phyloP scores from a whole-genome alignment of 2,797 vertebrate species.

The Oreonectes daqikongensis region DNA sequence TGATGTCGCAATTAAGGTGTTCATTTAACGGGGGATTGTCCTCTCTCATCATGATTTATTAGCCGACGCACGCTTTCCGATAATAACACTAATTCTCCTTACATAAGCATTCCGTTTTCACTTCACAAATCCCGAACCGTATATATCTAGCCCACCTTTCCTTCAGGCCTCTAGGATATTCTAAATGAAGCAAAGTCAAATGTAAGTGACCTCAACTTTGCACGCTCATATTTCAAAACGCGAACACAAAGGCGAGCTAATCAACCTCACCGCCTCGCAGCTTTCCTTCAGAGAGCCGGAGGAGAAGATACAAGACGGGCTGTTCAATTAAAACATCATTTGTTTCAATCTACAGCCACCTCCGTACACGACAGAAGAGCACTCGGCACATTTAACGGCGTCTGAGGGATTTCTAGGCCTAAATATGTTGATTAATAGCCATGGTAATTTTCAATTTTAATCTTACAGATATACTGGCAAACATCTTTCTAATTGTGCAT shows the following conservation, averaged over 20 bases:
- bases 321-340: conserved; percentile 42
- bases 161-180: conserved; percentile 56
- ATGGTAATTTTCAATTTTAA: conserved; percentile 52
- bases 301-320: conserved; percentile 12
- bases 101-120: conserved; percentile 37
- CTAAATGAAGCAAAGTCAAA: conserved; percentile 68
- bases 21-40: conserved; percentile 59
- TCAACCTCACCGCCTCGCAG: conserved; percentile 47
- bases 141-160: conserved; percentile 50
- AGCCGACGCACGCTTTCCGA: conserved; percentile 52
- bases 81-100: conserved; percentile 49
- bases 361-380: background rate
- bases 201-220: conserved; percentile 65
- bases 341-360: conserved; percentile 23
- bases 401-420: conserved; percentile 22
- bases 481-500: conserved; percentile 46
- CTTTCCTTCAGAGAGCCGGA: conserved; percentile 20
- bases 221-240: conserved; percentile 69
- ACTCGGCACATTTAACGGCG: conserved; percentile 9
- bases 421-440: conserved; percentile 53
- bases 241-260: conserved; percentile 59
- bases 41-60: conserved; percentile 54
- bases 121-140: conserved; percentile 28
- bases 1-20: conserved; percentile 65
- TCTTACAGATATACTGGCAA: conserved; percentile 46